Conservation (phyloP, 2,888 invertebrate species). For the Elmis aenea region DNA sequence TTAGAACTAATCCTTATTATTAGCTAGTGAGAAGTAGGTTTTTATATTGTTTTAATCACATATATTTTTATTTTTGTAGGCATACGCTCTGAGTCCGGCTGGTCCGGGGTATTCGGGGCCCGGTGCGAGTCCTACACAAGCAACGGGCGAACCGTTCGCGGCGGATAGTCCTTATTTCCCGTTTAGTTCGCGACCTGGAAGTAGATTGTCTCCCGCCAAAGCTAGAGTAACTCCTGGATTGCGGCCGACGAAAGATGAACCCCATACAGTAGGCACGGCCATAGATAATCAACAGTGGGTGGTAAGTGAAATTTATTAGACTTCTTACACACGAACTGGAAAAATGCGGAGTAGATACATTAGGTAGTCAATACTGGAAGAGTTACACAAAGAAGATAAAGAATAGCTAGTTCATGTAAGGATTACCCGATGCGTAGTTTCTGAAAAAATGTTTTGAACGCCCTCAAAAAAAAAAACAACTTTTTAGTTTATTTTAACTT, state of each 20-base stretch:
- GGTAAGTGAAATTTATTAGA: slow-evolving; percentile 33
- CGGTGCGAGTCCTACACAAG: slow-evolving; percentile 48
- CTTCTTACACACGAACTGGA: no score
- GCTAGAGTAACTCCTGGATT: slow-evolving; percentile 46
- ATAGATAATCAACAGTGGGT: slow-evolving; percentile 45
- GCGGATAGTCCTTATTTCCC: slow-evolving; percentile 61
- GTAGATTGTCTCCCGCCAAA: slow-evolving; percentile 49
- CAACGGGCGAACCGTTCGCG: slow-evolving; percentile 55
- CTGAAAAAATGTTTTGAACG: not conserved
- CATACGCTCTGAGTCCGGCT: slow-evolving; percentile 47
- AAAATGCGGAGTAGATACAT: no score
- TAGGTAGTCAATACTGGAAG: no score
- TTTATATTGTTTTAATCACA: no score
- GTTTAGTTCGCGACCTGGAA: slow-evolving; percentile 54
- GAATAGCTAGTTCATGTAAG: no score
- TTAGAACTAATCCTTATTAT: no score
- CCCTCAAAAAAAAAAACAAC: no score
- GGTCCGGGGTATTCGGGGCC: slow-evolving; percentile 45
- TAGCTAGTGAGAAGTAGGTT: no score
- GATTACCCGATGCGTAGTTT: no score
- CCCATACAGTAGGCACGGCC: slow-evolving; percentile 36
- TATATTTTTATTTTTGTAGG: slow-evolving; percentile 35
- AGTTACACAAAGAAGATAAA: no score
- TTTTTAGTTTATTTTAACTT: no score
- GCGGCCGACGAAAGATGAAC: slow-evolving; percentile 38